These are phyloP conservation scores for Heliconius ismenius DNA, from an alignment of 2,888 invertebrate species.

Conservation along the genomic window DNA sequence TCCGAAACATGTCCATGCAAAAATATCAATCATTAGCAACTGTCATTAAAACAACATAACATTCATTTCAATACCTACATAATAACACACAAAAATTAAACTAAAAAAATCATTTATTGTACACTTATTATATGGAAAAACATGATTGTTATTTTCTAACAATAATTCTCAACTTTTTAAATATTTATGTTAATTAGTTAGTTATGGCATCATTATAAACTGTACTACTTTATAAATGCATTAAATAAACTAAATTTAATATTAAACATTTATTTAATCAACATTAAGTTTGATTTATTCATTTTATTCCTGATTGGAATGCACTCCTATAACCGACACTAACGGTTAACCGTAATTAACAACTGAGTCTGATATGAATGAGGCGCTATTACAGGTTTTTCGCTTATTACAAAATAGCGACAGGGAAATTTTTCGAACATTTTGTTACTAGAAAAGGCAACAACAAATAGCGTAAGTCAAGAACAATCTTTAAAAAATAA, in stretches of 20 bases:
- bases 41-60: constrained; percentile 11
- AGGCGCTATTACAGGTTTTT: neutral
- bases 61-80: constrained; percentile 17
- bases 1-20: constrained; percentile 3
- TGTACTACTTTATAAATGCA: constrained; percentile 19
- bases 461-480: too few relatives aligned
- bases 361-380: neutral
- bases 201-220: constrained; percentile 9
- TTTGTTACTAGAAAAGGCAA: neutral
- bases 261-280: neutral
- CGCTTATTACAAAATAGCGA: too few relatives aligned
- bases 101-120: neutral
- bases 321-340: neutral
- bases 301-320: neutral
- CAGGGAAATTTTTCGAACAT: neutral
- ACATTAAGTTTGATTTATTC: neutral
- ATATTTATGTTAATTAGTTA: neutral
- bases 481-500: too few relatives aligned
- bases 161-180: constrained; percentile 4
- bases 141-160: constrained; percentile 7
- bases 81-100: constrained; percentile 20
- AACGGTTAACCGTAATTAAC: neutral
- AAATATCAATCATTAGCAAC: constrained; percentile 7
- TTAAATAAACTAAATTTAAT: neutral
- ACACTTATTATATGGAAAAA: constrained; percentile 1